phyloP scores from a whole-genome alignment of 2,888 invertebrate species.

The Globia sparganii region DNA sequence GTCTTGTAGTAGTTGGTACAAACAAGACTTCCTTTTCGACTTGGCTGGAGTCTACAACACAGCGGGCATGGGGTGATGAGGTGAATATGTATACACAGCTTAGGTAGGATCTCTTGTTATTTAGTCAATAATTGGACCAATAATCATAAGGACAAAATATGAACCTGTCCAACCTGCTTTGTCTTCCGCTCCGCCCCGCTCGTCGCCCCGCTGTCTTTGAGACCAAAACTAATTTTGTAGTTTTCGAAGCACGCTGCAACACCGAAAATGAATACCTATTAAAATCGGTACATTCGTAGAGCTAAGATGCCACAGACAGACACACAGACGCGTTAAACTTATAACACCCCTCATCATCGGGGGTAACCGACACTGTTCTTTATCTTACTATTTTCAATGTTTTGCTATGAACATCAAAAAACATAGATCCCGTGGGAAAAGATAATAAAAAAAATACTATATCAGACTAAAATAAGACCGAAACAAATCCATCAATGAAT shows the following conservation, averaged over 20 bases:
- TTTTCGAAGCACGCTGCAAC: background rate
- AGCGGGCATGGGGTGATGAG: background rate
- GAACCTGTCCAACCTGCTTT: background rate
- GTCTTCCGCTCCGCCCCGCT: background rate
- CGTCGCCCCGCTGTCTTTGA: background rate
- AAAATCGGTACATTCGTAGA: too few relatives aligned
- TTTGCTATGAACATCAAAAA: background rate
- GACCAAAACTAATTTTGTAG: background rate
- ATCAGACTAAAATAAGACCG: background rate
- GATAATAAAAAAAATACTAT: background rate
- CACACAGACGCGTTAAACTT: too few relatives aligned
- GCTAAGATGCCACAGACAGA: too few relatives aligned
- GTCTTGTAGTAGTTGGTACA: too few relatives aligned
- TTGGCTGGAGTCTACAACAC: background rate
- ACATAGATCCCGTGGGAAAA: background rate
- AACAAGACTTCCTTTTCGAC: too few relatives aligned
- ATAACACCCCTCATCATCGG: too few relatives aligned
- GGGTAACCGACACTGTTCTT: background rate
- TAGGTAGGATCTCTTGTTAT: too few relatives aligned
- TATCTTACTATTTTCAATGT: background rate
- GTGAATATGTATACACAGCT: too few relatives aligned
- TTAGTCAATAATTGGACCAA: background rate
- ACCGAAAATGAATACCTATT: too few relatives aligned
- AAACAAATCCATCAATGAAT: slow-evolving; percentile 11
- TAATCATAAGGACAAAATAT: background rate